Evolutionary conservation across 37 sponge, comb jelly and placozoan genomes (phyloP), one percentile per base, ranked within the genome.

Genomic region (Trichoplax adhaerens): DNA sequence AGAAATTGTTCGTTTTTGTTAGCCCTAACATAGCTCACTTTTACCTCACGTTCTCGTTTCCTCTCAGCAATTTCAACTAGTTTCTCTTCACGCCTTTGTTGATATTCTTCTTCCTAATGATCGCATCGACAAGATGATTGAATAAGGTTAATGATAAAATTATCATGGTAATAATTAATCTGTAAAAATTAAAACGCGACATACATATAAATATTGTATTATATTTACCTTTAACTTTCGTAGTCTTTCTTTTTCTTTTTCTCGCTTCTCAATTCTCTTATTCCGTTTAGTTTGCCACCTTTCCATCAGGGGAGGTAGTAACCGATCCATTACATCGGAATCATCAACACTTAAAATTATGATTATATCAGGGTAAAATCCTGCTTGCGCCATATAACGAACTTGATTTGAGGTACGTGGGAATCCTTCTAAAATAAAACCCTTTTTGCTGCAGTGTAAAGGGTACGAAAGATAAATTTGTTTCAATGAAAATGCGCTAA

Each of bases 401-500:
- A 85, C 72, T 50, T 95, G 91, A 60, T 91, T 89, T 10, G 74
- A 72, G 55, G 69, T 78, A 2, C 76, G 64, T 10, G 97, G 97
- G 64, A 90, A 91, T 0, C 97, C 91, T 68, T 95, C 97, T 65
- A 95, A 68, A 8, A 95, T 78, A 66, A 95, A 91, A 4, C 97
- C 97, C 50, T 81, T 87, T 1, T 86, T 83, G 51, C 91, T 90
- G 72, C n/a, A 76, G 29, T 29, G 29, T 29, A 29, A 29, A 29
- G 29, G 29, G 29, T 29, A 29, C 29, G 29, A 29, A 29, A 29
- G 29, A 29, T 29, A 29, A 29, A 29, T 29, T 62, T 66, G 59
- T 52, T 29, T 60, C 7, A 5, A 62, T 58, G 58, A 5, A 71
- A 5, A 61, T 71, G 10, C 64, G 72, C 6, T 7, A 52, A 63